Base-by-base conservation (phyloP, 1,140 invertebrate species). In the Propsilocerus akamusi region DNA sequence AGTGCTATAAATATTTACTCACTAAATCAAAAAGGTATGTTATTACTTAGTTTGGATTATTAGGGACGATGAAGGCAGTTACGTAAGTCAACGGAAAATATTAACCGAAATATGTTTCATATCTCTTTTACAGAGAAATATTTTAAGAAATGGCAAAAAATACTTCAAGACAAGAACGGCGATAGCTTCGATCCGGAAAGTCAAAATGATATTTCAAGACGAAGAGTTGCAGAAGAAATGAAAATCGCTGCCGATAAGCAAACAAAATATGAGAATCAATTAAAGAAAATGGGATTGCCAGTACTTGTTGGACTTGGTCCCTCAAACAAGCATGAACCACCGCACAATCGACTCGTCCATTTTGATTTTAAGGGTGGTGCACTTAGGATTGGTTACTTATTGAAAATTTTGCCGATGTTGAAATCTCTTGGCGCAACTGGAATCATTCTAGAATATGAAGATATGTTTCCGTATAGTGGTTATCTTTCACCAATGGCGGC, bases 371-470 rank as follows among this genome's bases (percentile, higher is more conserved):
- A 96, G 66, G 91, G 91, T 12, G 87, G 86, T 0, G 86, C 91
- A 3, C 84, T 86, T 0, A 80, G 76, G 54, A 57, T 87, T 0
- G 59, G 61, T n/a, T 84, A 80, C 20, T 28, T 49, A 8, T 14
- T 25, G 12, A 25, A 37, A 34, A 49, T 37, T 0, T 74, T 96
- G 47, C 78, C 79, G 3, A 66, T 89, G 50, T 59, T 96, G 0
- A 79, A 78, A 56, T 72, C 73, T 46, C 62, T 88, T 56, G 89
- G 83, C 17, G 87, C 86, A 1, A 97, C 86, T 41, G 91, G 89
- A 2, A 65, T 97, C 23, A 68, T 97, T 2, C 67, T 96, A 49
- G 95, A 98, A 66, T 98, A 96, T 70, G 95, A 98, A 69, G 95
- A 99, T 58, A 96, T 94, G 86, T 98, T 97, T 67, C 94, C 94